phyloP scores from a whole-genome alignment of 2,113 vertebrate genomes.

The Aythya baeri region DNA sequence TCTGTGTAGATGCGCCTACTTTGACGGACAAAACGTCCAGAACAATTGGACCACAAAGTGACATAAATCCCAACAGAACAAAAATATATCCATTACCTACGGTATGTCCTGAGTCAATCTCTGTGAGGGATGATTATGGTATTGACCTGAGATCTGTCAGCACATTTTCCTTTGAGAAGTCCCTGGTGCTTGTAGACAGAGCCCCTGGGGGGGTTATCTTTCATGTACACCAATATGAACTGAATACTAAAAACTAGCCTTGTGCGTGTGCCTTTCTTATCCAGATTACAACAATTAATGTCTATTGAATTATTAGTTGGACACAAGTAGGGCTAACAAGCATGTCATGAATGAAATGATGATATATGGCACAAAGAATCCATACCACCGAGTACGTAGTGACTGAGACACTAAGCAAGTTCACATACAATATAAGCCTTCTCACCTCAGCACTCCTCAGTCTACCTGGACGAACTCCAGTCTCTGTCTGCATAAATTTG shows the following conservation, averaged over 20 bases:
- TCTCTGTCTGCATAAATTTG: neutral
- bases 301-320: constrained; percentile 17
- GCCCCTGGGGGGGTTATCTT: constrained; percentile 52
- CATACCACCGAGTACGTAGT: neutral
- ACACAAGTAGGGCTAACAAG: neutral
- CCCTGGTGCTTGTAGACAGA: constrained; percentile 60
- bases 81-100: constrained; percentile 65
- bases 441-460: neutral
- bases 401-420: neutral
- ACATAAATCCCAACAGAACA: constrained; percentile 64
- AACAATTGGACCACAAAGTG: constrained; percentile 69
- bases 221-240: constrained; percentile 59
- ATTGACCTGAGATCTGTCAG: constrained; percentile 75
- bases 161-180: constrained; percentile 73
- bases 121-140: constrained; percentile 60
- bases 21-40: constrained; percentile 65
- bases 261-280: constrained; percentile 43
- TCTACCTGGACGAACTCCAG: neutral
- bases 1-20: constrained; percentile 46
- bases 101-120: constrained; percentile 64
- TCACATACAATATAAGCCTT: neutral
- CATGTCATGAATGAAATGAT: neutral
- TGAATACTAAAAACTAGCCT: constrained; percentile 67
- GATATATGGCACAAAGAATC: neutral
- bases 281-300: constrained; percentile 59